Evolutionary conservation across 2,113 vertebrate species (phyloP).

Genomic region (Orientallactaga bullata): DNA sequence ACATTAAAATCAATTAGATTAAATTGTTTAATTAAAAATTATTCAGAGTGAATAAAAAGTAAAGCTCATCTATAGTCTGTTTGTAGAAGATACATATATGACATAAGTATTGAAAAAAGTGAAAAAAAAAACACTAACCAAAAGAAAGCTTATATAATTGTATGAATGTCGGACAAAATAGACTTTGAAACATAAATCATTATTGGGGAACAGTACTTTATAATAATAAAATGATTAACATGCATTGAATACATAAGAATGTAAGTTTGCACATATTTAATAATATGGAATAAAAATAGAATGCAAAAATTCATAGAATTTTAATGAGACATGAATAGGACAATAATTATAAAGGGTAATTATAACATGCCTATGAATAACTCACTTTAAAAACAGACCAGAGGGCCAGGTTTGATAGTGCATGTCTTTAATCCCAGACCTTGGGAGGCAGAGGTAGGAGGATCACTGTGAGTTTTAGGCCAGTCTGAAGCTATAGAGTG

Average conservation of each 20-base stretch:
- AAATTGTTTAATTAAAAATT: slow-evolving; percentile 45
- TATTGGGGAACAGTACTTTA: neutral
- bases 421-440: no score
- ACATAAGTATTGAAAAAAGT: neutral
- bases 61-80: slow-evolving; percentile 22
- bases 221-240: neutral
- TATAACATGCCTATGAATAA: slow-evolving; percentile 18
- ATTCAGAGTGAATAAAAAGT: slow-evolving; percentile 39
- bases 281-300: slow-evolving; percentile 31
- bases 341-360: neutral
- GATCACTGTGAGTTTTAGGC: no score
- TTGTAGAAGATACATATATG: slow-evolving; percentile 36
- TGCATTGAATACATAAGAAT: neutral
- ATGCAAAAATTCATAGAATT: neutral
- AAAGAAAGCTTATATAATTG: neutral
- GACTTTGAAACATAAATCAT: neutral
- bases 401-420: no score
- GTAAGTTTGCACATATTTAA: slow-evolving; percentile 2
- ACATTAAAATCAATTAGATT: slow-evolving; percentile 41
- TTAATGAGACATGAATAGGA: neutral
- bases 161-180: slow-evolving; percentile 31
- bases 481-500: no score
- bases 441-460: no score
- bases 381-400: neutral
- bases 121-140: neutral